Percentiles rank a stretch among this genome's conserved stretches.
phyloP scores from a whole-genome alignment of 2,888 invertebrate genomes.

The Drosophila monieri region DNA sequence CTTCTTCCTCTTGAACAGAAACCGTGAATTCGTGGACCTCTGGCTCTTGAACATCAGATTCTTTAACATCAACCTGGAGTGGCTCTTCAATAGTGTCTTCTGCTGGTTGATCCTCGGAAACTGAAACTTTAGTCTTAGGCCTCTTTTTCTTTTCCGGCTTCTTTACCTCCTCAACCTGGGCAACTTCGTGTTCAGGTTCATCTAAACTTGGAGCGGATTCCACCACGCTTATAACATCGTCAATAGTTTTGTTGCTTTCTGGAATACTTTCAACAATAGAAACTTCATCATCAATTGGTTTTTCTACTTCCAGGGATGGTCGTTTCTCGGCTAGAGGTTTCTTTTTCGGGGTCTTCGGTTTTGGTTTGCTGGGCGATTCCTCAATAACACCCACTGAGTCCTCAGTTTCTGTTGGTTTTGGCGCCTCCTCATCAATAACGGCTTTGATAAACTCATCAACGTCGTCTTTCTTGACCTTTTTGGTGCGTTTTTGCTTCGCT shows the following conservation, averaged over 20 bases:
- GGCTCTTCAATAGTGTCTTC: slow-evolving; percentile 32
- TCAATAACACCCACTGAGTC: slow-evolving; percentile 67
- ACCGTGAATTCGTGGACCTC: slow-evolving; percentile 60
- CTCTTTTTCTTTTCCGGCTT: slow-evolving; percentile 75
- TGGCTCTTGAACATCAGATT: slow-evolving; percentile 64
- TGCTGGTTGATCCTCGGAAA: slow-evolving; percentile 84
- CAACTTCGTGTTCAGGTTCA: slow-evolving; percentile 31
- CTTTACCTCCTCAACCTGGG: slow-evolving; percentile 44
- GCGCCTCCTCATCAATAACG: slow-evolving; percentile 76
- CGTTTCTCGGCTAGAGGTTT: slow-evolving; percentile 55
- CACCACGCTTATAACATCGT: slow-evolving; percentile 47
- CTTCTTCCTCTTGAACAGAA: slow-evolving; percentile 45
- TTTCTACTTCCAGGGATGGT: slow-evolving; percentile 33
- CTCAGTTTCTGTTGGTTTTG: slow-evolving; percentile 77
- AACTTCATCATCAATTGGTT: slow-evolving; percentile 32
- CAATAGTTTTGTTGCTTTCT: slow-evolving; percentile 13
- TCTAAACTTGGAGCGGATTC: slow-evolving; percentile 63
- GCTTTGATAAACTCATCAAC: slow-evolving; percentile 73
- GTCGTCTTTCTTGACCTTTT: slow-evolving; percentile 75
- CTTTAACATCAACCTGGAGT: slow-evolving; percentile 28
- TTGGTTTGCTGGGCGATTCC: slow-evolving; percentile 57
- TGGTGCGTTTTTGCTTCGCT: slow-evolving; percentile 67
- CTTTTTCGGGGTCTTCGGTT: slow-evolving; percentile 62
- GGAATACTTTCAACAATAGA: slow-evolving; percentile 68
- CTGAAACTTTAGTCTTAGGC: slow-evolving; percentile 76